Evolutionary conservation across 2,113 vertebrate species (phyloP).

Genomic region (Cranoglanis bouderius): DNA sequence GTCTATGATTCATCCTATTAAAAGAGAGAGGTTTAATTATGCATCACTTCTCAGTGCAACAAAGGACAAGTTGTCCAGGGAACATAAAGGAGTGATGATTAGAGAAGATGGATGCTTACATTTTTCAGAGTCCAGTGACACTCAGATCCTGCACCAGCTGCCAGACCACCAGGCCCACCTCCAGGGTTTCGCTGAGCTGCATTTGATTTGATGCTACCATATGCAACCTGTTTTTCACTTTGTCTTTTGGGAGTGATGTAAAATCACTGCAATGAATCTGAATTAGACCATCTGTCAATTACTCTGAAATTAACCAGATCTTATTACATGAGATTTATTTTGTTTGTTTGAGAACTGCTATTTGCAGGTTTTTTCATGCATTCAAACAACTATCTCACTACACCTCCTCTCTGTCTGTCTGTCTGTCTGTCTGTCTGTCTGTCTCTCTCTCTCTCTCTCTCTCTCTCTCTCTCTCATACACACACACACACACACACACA

Average conservation of each 20-base stretch:
- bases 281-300: not conserved
- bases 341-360: not conserved
- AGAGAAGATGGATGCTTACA: not conserved
- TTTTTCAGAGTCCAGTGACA: slow-evolving; percentile 11
- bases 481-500: too few relatives aligned
- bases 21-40: not conserved
- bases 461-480: too few relatives aligned
- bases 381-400: not conserved
- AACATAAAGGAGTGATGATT: not conserved
- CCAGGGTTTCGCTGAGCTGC: not conserved
- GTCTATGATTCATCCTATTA: not conserved
- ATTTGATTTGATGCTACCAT: not conserved
- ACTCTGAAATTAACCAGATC: not conserved
- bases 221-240: slow-evolving; percentile 1
- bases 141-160: slow-evolving; percentile 1
- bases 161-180: not conserved
- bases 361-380: not conserved
- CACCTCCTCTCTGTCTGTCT: not conserved
- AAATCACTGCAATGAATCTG: not conserved
- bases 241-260: not conserved
- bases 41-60: not conserved
- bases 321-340: not conserved
- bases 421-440: not conserved
- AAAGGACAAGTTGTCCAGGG: not conserved
- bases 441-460: not conserved